A percentile compares a stretch with the other conserved stretches of the same genome.
phyloP scores from a whole-genome alignment of 23 tunicate genomes.

The Oikopleura albicans region DNA sequence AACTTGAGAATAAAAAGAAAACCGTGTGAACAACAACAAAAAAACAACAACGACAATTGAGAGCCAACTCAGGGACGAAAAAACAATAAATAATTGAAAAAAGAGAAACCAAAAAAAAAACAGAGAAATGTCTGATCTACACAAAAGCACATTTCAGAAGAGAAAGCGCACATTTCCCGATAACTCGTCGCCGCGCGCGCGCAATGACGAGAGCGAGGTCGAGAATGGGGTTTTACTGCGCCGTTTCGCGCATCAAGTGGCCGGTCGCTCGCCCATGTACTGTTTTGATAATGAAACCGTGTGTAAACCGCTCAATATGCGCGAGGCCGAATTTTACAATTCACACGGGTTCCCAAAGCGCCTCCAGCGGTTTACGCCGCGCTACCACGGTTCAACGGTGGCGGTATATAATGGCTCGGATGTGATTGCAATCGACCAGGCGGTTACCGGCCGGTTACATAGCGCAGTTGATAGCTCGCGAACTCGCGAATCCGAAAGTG shows the following conservation, averaged over 20 bases:
- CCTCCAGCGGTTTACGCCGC: not conserved
- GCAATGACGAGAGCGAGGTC: not conserved
- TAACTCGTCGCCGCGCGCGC: no score
- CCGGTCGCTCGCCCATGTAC: not conserved
- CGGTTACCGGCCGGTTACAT: not conserved
- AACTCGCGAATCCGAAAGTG: not conserved
- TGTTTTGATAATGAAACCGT: constrained; percentile 75
- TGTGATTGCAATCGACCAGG: not conserved
- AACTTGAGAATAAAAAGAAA: no score
- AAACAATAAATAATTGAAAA: no score
- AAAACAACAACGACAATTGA: no score
- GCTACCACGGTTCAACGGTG: not conserved
- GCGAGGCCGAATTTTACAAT: constrained; percentile 81
- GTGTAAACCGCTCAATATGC: constrained; percentile 73
- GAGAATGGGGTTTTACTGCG: constrained; percentile 6
- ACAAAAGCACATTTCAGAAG: no score
- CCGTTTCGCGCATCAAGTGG: not conserved
- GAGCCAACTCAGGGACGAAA: no score
- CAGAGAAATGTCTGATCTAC: no score
- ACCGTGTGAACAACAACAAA: no score
- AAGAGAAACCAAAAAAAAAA: no score
- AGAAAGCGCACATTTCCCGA: not conserved
- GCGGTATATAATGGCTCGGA: not conserved
- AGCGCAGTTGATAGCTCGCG: no score
- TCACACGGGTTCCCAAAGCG: constrained; percentile 23